Evolutionary conservation across 2,888 invertebrate genomes (phyloP).

Genomic region (Patella caerulea): DNA sequence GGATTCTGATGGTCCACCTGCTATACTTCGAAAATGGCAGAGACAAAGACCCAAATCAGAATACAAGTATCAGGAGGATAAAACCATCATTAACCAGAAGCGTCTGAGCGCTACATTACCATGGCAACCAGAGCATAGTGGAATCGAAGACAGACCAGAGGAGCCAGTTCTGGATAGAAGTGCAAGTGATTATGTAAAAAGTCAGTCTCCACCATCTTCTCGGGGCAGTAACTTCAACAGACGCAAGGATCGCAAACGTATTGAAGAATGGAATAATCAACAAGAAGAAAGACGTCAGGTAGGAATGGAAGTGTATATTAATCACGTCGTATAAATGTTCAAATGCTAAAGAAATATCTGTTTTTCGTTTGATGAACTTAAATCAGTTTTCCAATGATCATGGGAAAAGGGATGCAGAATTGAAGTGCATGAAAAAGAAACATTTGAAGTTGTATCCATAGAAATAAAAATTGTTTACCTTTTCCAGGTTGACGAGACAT

Average conservation of each 20-base stretch:
- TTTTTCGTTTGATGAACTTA: background rate
- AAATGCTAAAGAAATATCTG: background rate
- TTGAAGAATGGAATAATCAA: slow-evolving; percentile 55
- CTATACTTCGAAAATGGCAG: slow-evolving; percentile 60
- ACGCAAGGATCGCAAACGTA: slow-evolving; percentile 40
- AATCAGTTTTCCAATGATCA: too few relatives aligned
- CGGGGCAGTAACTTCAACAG: slow-evolving; percentile 18
- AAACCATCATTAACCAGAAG: slow-evolving; percentile 37
- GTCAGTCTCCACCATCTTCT: slow-evolving; percentile 24
- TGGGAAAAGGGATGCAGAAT: background rate
- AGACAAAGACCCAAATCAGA: slow-evolving; percentile 48
- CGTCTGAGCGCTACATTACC: slow-evolving; percentile 43
- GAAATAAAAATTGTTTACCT: too few relatives aligned
- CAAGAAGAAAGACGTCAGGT: slow-evolving; percentile 57
- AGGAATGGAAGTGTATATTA: background rate
- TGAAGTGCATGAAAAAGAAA: too few relatives aligned
- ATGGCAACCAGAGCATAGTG: slow-evolving; percentile 26
- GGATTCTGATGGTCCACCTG: slow-evolving; percentile 53
- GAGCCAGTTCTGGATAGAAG: slow-evolving; percentile 38
- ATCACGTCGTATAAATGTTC: too few relatives aligned
- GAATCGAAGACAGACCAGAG: slow-evolving; percentile 34
- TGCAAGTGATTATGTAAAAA: slow-evolving; percentile 32
- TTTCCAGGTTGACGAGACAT: too few relatives aligned
- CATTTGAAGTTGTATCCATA: too few relatives aligned
- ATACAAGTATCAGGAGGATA: slow-evolving; percentile 38